Evolutionary conservation across 2,888 invertebrate genomes (phyloP).

Genomic region (Oligia fasciuncula): DNA sequence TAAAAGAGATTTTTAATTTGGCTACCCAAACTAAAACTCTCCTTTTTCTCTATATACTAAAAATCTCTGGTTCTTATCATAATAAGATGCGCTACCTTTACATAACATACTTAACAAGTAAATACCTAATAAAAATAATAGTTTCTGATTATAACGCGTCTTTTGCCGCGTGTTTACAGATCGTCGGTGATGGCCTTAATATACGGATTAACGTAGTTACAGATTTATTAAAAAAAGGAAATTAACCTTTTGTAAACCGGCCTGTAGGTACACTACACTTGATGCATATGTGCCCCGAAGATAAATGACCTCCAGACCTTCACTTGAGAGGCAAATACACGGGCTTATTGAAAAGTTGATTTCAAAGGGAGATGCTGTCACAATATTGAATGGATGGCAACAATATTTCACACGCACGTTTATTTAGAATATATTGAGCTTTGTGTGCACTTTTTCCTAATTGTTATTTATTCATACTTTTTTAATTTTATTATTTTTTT

Average conservation of each 20-base stretch:
- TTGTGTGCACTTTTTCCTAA: slow-evolving; percentile 12
- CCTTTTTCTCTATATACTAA: too few relatives aligned
- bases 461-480: not conserved
- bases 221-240: not conserved
- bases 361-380: slow-evolving; percentile 52
- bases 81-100: too few relatives aligned
- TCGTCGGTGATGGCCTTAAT: not conserved
- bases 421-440: slow-evolving; percentile 24
- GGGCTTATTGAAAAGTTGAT: slow-evolving; percentile 65
- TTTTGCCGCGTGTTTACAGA: not conserved
- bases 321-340: slow-evolving; percentile 52
- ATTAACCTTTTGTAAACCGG: not conserved
- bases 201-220: not conserved
- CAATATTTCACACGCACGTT: slow-evolving; percentile 30
- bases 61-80: too few relatives aligned
- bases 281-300: slow-evolving; percentile 41
- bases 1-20: not conserved
- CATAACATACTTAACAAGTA: not conserved
- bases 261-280: not conserved
- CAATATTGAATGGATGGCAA: slow-evolving; percentile 45
- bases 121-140: not conserved
- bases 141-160: not conserved
- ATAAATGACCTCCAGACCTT: slow-evolving; percentile 58
- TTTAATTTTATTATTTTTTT: not conserved
- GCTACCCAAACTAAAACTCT: not conserved